Evolutionary conservation across 2,888 invertebrate species (phyloP), one percentile per base, ranked within the genome.

Genomic region (Drosophila pseudotakahashii): DNA sequence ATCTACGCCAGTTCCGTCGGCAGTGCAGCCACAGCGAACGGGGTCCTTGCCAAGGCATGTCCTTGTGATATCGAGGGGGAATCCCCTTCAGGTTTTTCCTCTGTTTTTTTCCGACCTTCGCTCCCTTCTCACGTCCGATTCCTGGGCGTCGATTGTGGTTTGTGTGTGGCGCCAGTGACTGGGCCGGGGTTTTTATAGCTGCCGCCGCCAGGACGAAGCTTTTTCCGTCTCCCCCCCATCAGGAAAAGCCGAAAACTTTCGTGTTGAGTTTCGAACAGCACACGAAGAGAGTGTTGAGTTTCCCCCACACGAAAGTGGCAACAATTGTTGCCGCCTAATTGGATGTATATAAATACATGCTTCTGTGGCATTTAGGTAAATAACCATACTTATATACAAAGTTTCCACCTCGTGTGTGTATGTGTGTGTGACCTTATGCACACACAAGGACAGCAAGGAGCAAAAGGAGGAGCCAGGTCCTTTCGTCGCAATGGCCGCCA

Each of bases 251-350:
- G 7, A n/a, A 36, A 74, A 75, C 83, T 69, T 70, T 72, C 67
- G 79, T 75, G 81, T 72, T 84, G 86, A 81, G 66, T 79, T 77
- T 67, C n/a, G 10, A 10, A 34, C 57, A 3, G 57, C 7, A 42
- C n/a, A 10, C 1, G 30, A 7, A 30, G 6, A n/a, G 14, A 44
- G 73, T 80, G 80, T 77, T 78, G 78, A 83, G 44, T 74, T 74
- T 74, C 39, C 47, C 37, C 42, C 51, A 13, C 51, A 13, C 36
- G 48, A 48, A 48, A 58, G 60, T 52, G 79, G 79, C 86, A 81
- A 75, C 88, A 85, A 88, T 84, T 85, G 85, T 85, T 81, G 79
- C 85, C 66, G 75, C 84, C 79, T 85, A 85, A 85, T 85, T 85
- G 85, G 85, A 79, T 86, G 75, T 86, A 75, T 78, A 67, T 67